Percentiles rank a stretch among this genome's conserved stretches.
phyloP scores from a whole-genome alignment of 2,797 vertebrate genomes.

The Cichlasoma orientale region DNA sequence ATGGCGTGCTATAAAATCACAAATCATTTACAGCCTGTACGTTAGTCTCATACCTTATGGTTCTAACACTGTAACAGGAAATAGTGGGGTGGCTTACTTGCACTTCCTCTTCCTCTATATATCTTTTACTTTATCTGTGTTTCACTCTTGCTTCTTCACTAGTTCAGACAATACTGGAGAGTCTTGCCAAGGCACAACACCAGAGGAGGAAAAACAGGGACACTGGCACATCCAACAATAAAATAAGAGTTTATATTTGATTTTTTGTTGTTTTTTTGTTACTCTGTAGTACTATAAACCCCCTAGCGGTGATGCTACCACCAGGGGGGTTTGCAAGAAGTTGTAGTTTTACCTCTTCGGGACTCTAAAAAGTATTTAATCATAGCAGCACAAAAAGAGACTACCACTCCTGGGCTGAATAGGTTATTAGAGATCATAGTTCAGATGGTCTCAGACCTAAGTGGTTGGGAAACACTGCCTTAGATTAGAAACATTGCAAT shows the following conservation, averaged over 20 bases:
- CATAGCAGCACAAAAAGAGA: background rate
- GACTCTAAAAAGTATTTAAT: background rate
- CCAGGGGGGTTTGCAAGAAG: background rate
- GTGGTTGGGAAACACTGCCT: no score
- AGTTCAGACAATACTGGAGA: background rate
- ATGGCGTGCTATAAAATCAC: background rate
- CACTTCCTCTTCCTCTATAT: conserved; percentile 47
- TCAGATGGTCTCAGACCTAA: no score
- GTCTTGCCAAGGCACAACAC: background rate
- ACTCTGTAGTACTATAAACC: background rate
- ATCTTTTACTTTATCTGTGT: conserved; percentile 7
- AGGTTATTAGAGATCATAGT: no score
- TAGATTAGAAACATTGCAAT: no score
- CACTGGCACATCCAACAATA: background rate
- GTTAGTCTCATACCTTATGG: background rate
- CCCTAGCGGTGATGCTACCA: background rate
- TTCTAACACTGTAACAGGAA: conserved; percentile 51
- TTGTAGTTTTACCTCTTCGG: background rate
- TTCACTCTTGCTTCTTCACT: background rate
- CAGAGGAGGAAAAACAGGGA: background rate
- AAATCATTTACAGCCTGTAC: background rate
- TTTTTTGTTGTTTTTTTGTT: background rate
- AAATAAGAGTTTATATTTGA: background rate
- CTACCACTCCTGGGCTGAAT: background rate
- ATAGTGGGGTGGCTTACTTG: conserved; percentile 7